Evolutionary conservation across 2,888 invertebrate genomes (phyloP), one percentile per base, ranked within the genome.

Genomic region (Cremastinae sp.): DNA sequence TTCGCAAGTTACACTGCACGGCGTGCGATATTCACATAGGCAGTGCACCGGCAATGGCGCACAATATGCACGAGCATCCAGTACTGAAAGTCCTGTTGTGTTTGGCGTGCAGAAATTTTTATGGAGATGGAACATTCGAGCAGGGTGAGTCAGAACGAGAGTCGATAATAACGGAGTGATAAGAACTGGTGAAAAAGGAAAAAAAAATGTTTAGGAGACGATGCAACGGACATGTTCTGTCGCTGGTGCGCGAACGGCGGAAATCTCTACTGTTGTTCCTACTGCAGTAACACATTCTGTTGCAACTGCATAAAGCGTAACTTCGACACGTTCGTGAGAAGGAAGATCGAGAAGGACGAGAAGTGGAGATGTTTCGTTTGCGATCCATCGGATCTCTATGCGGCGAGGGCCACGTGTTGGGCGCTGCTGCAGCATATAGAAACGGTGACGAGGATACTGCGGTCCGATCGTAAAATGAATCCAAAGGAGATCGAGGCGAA

Each of bases 201-300:
- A 16, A 51, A 51, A 53, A 5, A 12, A 7, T 10, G 79, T 82
- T 22, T 74, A 90, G 89, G 95, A 59, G 95, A 95, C 87, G 96
- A 96, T 90, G 95, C 95, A 20, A 95, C 95, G 12, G 96, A 96
- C 86, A 90, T 96, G 76, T 96, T 95, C 84, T 96, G 96, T 82
- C 92, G 95, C 58, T 96, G 95, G 96, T 96, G 96, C 85, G 96
- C 95, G 0, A 95, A 96, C 87, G 96, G 92, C 35, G 94, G 94
- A 2, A 94, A 94, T 89, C 94, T 96, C 0, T 94, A 95, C 84
- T 96, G 95, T 85, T 96, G 96, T 84, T 93, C 95, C 1, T 92
- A 92, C 77, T 96, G 96, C 64, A 85, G 88, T 56, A 88, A 87
- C 41, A 88, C 89, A 7, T 89, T 90, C 64, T 92, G 92, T 81